Conservation (phyloP, 2,797 vertebrate genomes). For the Lutjanus campechanus region DNA sequence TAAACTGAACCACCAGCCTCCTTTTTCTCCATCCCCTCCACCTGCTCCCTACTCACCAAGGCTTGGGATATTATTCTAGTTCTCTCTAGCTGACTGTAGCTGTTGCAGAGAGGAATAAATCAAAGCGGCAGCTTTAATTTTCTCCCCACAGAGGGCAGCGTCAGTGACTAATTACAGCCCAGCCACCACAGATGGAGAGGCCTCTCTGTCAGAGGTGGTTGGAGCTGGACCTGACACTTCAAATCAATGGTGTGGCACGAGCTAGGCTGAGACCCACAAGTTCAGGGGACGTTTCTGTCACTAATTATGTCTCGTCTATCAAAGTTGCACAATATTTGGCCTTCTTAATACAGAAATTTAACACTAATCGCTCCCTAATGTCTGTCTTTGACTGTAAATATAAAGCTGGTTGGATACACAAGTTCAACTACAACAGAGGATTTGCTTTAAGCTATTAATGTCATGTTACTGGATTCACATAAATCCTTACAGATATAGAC, state of each 20-base stretch:
- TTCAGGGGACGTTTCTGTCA: constrained; percentile 26
- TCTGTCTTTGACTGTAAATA: neutral
- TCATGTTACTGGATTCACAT: constrained; percentile 13
- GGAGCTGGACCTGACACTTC: constrained; percentile 37
- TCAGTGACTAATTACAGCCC: constrained; percentile 58
- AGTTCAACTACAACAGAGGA: neutral
- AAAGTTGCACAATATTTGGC: constrained; percentile 1
- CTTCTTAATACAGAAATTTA: neutral
- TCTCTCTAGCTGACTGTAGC: constrained; percentile 30
- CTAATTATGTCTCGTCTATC: constrained; percentile 13
- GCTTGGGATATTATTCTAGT: constrained; percentile 29
- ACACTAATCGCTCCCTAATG: neutral
- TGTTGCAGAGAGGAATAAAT: constrained; percentile 49
- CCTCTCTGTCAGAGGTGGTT: constrained; percentile 43
- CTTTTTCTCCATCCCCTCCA: constrained; percentile 1
- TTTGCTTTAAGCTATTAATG: neutral
- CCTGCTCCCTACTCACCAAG: constrained; percentile 10
- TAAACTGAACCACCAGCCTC: constrained; percentile 5
- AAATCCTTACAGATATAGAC: constrained; percentile 20
- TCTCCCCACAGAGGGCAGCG: constrained; percentile 47
- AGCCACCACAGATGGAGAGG: constrained; percentile 53
- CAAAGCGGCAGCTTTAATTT: constrained; percentile 63
- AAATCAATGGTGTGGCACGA: constrained; percentile 44
- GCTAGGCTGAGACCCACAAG: constrained; percentile 12
- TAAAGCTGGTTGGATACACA: neutral